Conservation (phyloP, 1,140 invertebrate genomes). For the Macrobrachium nipponense region DNA sequence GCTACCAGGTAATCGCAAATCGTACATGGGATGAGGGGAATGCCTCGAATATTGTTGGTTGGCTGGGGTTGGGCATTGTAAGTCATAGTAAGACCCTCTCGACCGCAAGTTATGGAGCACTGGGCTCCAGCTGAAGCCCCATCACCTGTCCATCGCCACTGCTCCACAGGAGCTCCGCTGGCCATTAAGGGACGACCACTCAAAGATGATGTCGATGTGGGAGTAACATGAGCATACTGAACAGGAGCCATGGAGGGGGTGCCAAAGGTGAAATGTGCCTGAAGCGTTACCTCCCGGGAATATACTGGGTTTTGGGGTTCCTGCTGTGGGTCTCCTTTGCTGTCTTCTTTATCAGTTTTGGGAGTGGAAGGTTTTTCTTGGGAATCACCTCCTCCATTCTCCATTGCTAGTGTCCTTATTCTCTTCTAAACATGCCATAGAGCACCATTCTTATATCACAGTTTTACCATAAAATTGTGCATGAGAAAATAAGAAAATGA, state of each 20-base stretch:
- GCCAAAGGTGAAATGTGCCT: constrained; percentile 55
- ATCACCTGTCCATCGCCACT: constrained; percentile 48
- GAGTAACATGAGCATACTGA: constrained; percentile 43
- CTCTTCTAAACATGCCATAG: not conserved
- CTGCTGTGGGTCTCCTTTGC: not conserved
- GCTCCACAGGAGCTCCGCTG: constrained; percentile 22
- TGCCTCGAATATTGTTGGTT: not conserved
- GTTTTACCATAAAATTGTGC: too few relatives aligned
- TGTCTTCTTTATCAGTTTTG: not conserved
- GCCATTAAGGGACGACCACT: not conserved
- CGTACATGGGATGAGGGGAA: not conserved
- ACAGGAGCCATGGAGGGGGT: constrained; percentile 34
- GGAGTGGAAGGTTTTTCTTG: not conserved
- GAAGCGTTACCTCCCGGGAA: constrained; percentile 50
- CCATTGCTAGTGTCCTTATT: constrained; percentile 40
- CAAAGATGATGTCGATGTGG: constrained; percentile 32
- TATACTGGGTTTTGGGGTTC: constrained; percentile 30
- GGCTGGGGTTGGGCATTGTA: constrained; percentile 30
- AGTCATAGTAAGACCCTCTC: constrained; percentile 46
- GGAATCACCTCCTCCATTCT: not conserved
- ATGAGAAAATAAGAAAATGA: too few relatives aligned
- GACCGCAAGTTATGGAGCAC: constrained; percentile 50
- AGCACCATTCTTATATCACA: too few relatives aligned
- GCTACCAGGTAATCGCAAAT: too few relatives aligned
- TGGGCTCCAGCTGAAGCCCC: constrained; percentile 6